Evolutionary conservation across 1,140 invertebrate species (phyloP).

Genomic region (Macrosteles quadrilineatus): DNA sequence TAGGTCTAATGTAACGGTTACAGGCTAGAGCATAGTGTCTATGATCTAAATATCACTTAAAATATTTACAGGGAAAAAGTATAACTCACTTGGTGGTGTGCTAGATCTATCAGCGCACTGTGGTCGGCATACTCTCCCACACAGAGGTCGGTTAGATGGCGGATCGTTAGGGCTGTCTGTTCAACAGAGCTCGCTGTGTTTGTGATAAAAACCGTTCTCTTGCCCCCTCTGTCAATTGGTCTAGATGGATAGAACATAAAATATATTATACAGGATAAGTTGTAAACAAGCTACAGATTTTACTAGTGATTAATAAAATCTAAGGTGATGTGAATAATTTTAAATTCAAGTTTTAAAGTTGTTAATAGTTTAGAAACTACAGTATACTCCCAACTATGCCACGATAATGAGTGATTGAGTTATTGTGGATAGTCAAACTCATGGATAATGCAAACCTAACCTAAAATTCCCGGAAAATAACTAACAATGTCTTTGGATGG

Average conservation of each 20-base stretch:
- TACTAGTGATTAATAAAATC: background rate
- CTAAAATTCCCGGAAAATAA: no score
- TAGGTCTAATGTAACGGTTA: no score
- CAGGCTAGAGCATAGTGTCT: no score
- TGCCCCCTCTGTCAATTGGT: conserved; percentile 46
- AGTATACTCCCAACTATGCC: background rate
- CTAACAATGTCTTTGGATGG: no score
- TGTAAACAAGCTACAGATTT: background rate
- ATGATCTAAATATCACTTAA: no score
- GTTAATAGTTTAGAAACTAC: background rate
- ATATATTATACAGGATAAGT: conserved; percentile 25
- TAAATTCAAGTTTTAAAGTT: background rate
- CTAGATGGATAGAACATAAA: conserved; percentile 48
- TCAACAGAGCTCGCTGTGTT: conserved; percentile 57
- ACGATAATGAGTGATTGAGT: background rate
- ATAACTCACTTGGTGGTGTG: conserved; percentile 41
- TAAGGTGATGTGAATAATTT: no score
- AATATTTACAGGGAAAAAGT: no score
- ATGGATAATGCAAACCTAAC: no score
- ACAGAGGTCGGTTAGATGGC: conserved; percentile 49
- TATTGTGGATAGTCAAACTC: no score
- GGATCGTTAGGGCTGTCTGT: conserved; percentile 57
- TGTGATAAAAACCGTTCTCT: conserved; percentile 58
- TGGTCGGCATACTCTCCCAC: conserved; percentile 44
- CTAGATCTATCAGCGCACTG: no score